These are phyloP conservation scores for Elysia chlorotica DNA, from an alignment of 1,140 invertebrate genomes.

Conservation along the genomic window DNA sequence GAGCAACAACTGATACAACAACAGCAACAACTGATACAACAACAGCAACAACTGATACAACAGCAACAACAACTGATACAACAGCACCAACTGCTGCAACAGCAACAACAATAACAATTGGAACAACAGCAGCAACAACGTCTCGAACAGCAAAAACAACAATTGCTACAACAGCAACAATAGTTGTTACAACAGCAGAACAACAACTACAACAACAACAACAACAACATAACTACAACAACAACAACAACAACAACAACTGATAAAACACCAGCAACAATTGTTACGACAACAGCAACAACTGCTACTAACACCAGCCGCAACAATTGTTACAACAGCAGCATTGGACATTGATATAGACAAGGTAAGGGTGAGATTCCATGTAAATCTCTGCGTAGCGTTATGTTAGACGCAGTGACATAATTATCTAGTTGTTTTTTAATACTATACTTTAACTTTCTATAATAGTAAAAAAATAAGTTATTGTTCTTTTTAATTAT, in stretches of 20 bases:
- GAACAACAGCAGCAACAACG: neutral
- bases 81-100: neutral
- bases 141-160: neutral
- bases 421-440: too few relatives aligned
- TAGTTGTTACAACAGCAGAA: neutral
- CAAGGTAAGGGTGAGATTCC: too few relatives aligned
- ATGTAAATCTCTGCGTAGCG: too few relatives aligned
- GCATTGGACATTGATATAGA: too few relatives aligned
- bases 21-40: too few relatives aligned
- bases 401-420: too few relatives aligned
- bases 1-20: too few relatives aligned
- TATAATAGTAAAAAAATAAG: too few relatives aligned
- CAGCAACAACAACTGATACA: too few relatives aligned
- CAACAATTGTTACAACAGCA: neutral
- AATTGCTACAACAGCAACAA: neutral
- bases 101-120: neutral
- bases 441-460: too few relatives aligned
- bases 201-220: neutral
- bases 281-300: neutral
- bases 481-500: too few relatives aligned
- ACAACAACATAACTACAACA: neutral
- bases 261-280: neutral
- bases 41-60: too few relatives aligned
- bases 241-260: neutral
- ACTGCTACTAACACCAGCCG: neutral